Evolutionary conservation across 2,113 vertebrate species (phyloP), one percentile per base, ranked within the genome.

Genomic region (Uropsilus gracilis): DNA sequence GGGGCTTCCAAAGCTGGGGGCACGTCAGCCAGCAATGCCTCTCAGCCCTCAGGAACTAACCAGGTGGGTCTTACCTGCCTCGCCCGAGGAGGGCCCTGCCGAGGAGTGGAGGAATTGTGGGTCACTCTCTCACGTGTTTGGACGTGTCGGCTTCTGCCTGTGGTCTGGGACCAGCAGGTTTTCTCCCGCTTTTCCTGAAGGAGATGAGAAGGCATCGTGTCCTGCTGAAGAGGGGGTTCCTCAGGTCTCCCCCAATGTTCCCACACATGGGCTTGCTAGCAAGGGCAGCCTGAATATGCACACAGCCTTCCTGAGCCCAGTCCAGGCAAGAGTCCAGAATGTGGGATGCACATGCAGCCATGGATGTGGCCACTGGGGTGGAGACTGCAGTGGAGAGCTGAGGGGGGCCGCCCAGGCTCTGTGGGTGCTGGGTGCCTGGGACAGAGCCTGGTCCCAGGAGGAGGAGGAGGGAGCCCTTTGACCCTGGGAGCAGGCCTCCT

Each of bases 321-420:
- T 17, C 32, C n/a, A 6, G 34, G 72, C 13, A 48, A 61, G 77
- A 69, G 88, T 34, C 8, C 8, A 46, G 72, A 44, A 55, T 5
- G 39, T 12, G 37, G 61, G 53, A 8, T n/a, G n/a, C 39, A 9
- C 2, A 9, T 0, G 32, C 28, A 16, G 48, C 59, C n/a, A 24
- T 1, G 4, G 39, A 7, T 6, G 1, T 1, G 48, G 18, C 50
- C 50, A 39, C 4, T 0, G 0, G 17, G 16, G 42, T 50, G n/a
- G n/a, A n/a, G 37, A 39, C 85, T 59, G n/a, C 17, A 20, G 6
- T 8, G 34, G 42, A n/a, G 14, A n/a, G 13, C 30, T 14, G 0
- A 50, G 57, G 30, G 59, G 57, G 30, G 57, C 26, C 3, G 26
- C 22, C 22, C 9, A 61, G 57, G 57, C 57, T 28, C 57, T 61